These are phyloP conservation scores for Plodia interpunctella DNA, from an alignment of 1,140 invertebrate species.

Conservation along the genomic window DNA sequence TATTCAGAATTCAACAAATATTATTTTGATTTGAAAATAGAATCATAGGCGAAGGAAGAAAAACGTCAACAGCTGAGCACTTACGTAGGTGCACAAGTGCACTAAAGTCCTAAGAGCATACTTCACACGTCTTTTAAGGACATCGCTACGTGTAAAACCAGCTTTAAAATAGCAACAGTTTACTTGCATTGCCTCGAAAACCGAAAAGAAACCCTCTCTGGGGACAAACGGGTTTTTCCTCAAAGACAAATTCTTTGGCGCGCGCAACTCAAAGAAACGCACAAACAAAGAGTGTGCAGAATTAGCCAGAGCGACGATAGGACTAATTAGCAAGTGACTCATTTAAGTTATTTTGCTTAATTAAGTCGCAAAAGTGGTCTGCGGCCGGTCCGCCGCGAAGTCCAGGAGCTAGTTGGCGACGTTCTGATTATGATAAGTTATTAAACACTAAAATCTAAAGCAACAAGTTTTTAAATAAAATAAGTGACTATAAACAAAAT, in stretches of 20 bases:
- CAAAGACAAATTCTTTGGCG: conserved; percentile 74
- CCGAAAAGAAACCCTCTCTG: conserved; percentile 12
- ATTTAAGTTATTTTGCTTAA: conserved; percentile 75
- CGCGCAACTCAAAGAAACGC: conserved; percentile 66
- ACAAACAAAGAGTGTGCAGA: conserved; percentile 70
- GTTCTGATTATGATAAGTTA: not conserved
- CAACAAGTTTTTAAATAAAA: too few relatives aligned
- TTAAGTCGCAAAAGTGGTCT: conserved; percentile 74
- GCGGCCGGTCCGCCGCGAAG: conserved; percentile 49
- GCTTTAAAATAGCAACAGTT: conserved; percentile 7
- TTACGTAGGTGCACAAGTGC: conserved; percentile 46
- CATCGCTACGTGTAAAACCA: conserved; percentile 5
- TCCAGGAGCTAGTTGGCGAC: not conserved
- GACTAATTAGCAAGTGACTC: conserved; percentile 71
- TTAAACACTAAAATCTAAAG: not conserved
- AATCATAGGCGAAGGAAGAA: conserved; percentile 17
- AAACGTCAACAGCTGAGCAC: conserved; percentile 48
- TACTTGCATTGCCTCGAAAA: conserved; percentile 7
- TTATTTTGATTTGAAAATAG: not conserved
- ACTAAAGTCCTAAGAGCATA: conserved; percentile 21
- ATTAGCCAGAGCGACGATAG: conserved; percentile 65
- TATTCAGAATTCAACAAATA: not conserved
- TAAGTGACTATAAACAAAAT: too few relatives aligned
- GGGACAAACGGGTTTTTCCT: conserved; percentile 68
- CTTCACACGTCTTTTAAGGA: conserved; percentile 41